phyloP scores from a whole-genome alignment of 1,140 invertebrate genomes.

The Littorina saxatilis region DNA sequence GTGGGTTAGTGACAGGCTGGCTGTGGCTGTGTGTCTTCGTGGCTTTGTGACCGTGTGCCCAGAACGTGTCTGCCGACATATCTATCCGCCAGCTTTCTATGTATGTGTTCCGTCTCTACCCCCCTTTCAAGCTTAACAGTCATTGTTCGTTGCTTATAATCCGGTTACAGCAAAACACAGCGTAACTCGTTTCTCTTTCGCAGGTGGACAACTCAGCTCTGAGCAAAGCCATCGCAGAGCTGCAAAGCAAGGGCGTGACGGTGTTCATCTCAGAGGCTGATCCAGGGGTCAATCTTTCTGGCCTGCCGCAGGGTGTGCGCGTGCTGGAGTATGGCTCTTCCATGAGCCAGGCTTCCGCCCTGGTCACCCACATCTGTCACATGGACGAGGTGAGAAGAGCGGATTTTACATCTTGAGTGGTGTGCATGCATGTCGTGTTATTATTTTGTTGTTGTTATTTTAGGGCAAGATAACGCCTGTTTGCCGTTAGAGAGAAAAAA shows the following conservation, averaged over 20 bases:
- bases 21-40: no score
- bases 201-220: constrained; percentile 21
- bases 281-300: neutral
- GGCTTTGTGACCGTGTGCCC: no score
- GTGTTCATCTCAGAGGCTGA: constrained; percentile 18
- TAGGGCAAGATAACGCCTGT: neutral
- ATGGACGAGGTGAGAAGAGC: constrained; percentile 7
- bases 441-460: neutral
- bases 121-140: no score
- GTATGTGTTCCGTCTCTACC: no score
- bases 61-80: no score
- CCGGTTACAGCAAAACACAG: no score
- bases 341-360: constrained; percentile 18
- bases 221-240: neutral
- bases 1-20: no score
- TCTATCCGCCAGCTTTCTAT: no score
- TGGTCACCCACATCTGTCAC: constrained; percentile 25
- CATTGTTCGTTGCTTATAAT: no score
- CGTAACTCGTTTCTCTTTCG: no score
- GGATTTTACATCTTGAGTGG: neutral
- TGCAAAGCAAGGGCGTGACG: neutral
- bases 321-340: neutral
- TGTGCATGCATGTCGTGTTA: neutral
- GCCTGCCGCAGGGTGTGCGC: neutral
- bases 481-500: neutral